Conservation (phyloP, 2,888 invertebrate genomes). For the Hecatera dysodea region DNA sequence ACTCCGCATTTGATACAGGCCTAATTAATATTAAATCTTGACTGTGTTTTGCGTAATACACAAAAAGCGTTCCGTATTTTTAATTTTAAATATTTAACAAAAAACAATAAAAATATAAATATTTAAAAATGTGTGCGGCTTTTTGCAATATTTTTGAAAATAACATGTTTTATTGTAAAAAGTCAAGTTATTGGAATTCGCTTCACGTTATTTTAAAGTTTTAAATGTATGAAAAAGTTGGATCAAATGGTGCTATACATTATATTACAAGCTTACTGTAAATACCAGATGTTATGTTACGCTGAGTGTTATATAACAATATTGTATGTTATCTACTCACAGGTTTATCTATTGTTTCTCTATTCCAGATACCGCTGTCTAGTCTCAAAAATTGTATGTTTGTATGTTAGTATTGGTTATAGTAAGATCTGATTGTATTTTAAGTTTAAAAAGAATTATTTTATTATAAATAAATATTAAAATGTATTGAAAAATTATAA, state of each 20-base stretch:
- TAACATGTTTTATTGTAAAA: background rate
- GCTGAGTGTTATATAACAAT: conserved; percentile 52
- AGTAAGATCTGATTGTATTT: conserved; percentile 81
- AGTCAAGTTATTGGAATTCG: background rate
- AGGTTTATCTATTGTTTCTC: conserved; percentile 60
- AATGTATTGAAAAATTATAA: conserved; percentile 64
- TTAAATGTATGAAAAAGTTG: conserved; percentile 66
- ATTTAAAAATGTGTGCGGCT: background rate
- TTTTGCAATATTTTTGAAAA: background rate
- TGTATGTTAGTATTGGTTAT: conserved; percentile 78
- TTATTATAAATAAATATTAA: conserved; percentile 81
- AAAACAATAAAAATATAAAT: background rate
- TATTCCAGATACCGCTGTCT: conserved; percentile 83
- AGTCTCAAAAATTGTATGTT: conserved; percentile 87
- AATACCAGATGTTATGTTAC: conserved; percentile 61
- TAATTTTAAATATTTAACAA: no score
- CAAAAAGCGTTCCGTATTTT: background rate
- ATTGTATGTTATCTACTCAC: conserved; percentile 58
- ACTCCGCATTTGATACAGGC: conserved; percentile 62
- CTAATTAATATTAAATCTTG: conserved; percentile 26
- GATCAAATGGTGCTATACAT: conserved; percentile 81
- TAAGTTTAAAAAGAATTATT: conserved; percentile 84
- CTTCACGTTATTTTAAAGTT: conserved; percentile 15
- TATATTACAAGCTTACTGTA: conserved; percentile 60
- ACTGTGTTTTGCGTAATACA: background rate